These are phyloP conservation scores for Alviniconcha strummeri DNA, from an alignment of 2,888 invertebrate species.

Conservation along the genomic window DNA sequence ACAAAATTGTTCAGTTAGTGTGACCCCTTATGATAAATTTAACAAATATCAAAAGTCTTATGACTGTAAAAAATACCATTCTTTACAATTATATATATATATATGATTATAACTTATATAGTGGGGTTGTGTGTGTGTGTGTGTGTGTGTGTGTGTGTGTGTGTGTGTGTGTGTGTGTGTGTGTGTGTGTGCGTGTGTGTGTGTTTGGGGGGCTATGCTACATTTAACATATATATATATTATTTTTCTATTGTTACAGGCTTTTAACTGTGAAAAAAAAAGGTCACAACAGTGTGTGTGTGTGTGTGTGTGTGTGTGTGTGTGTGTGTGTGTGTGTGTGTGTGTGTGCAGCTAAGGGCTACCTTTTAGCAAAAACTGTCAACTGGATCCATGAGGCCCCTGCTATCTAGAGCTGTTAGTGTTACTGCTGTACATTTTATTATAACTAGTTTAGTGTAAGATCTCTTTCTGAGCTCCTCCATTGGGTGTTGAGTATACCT, in stretches of 20 bases:
- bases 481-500: no score
- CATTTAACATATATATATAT: neutral
- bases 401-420: no score
- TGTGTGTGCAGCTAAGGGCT: neutral
- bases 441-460: no score
- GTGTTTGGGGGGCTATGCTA: neutral
- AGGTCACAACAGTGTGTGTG: no score
- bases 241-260: neutral
- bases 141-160: neutral
- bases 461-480: no score
- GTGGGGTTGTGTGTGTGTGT: neutral
- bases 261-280: neutral
- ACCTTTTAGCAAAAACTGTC: neutral
- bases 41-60: neutral
- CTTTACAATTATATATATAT: neutral
- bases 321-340: neutral
- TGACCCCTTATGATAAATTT: neutral
- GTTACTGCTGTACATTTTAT: no score
- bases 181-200: neutral
- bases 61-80: neutral
- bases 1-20: neutral
- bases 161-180: neutral
- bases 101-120: neutral
- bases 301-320: neutral
- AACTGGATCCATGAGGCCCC: no score